These are phyloP conservation scores for Meiosimyza platycephala DNA, from an alignment of 2,888 invertebrate genomes.

Conservation along the genomic window DNA sequence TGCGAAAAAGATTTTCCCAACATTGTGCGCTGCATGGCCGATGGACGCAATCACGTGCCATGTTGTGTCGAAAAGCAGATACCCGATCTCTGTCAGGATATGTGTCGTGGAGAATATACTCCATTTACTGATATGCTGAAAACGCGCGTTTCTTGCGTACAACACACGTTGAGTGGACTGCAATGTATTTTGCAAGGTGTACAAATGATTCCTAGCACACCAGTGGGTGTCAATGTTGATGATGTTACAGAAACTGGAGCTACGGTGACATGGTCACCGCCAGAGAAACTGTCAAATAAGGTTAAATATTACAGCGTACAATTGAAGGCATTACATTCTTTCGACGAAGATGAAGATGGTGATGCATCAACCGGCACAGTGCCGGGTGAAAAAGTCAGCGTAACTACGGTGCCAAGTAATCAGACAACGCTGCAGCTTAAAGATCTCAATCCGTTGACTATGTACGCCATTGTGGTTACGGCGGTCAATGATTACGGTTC, in stretches of 20 bases:
- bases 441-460: constrained; percentile 79
- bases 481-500: constrained; percentile 80
- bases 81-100: constrained; percentile 87
- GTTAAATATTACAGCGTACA: constrained; percentile 78
- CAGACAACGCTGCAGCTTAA: constrained; percentile 72
- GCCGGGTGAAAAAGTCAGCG: constrained; percentile 48
- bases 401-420: constrained; percentile 69
- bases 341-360: constrained; percentile 71
- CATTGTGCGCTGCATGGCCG: constrained; percentile 83
- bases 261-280: constrained; percentile 78
- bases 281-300: constrained; percentile 74
- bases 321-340: constrained; percentile 76
- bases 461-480: constrained; percentile 83
- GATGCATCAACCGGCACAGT: constrained; percentile 20
- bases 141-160: constrained; percentile 85
- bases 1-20: constrained; percentile 84
- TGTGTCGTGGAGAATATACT: constrained; percentile 86
- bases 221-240: constrained; percentile 78
- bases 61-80: constrained; percentile 85
- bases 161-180: constrained; percentile 83
- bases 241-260: constrained; percentile 79
- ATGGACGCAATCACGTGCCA: constrained; percentile 86
- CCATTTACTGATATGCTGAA: constrained; percentile 85
- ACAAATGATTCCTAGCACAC: constrained; percentile 76
- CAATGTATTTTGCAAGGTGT: constrained; percentile 88